These are phyloP conservation scores for Caenorhabditis sp. DNA, from an alignment of 2,888 invertebrate species.

Conservation along the genomic window DNA sequence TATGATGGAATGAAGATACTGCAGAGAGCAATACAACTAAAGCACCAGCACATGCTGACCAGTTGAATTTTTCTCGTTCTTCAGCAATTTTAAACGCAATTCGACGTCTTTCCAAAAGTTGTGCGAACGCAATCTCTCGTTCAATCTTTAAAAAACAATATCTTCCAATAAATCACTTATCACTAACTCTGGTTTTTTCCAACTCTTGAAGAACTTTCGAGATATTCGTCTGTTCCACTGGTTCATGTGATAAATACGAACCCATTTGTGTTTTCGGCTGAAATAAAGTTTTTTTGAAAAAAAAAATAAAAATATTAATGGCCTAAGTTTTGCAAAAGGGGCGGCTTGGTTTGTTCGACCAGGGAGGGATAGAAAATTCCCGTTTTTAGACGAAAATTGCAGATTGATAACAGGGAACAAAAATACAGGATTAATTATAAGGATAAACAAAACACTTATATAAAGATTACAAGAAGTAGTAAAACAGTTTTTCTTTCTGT, in stretches of 20 bases:
- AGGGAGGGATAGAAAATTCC: not conserved
- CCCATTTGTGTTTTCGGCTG: conserved; percentile 12
- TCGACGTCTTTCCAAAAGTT: conserved; percentile 43
- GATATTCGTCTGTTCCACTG: conserved; percentile 13
- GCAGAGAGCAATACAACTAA: conserved; percentile 42
- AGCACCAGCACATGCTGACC: conserved; percentile 46
- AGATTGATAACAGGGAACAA: not conserved
- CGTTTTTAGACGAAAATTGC: no score
- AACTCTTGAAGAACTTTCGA: conserved; percentile 25
- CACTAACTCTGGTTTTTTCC: conserved; percentile 31
- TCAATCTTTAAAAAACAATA: conserved; percentile 35
- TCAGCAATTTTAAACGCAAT: conserved; percentile 49
- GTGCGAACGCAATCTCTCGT: conserved; percentile 51
- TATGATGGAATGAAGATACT: conserved; percentile 50
- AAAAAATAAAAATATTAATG: conserved; percentile 3
- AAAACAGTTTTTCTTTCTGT: not conserved
- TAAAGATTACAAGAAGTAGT: not conserved
- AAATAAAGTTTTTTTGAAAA: not conserved
- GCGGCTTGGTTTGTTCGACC: not conserved
- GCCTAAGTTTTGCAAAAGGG: not conserved
- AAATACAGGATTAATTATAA: not conserved
- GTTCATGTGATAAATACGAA: conserved; percentile 18
- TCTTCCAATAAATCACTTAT: not conserved
- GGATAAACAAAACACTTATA: not conserved
- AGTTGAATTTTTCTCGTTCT: conserved; percentile 50